Evolutionary conservation across 2,888 invertebrate genomes (phyloP).

Genomic region (Augochlorella aurata): DNA sequence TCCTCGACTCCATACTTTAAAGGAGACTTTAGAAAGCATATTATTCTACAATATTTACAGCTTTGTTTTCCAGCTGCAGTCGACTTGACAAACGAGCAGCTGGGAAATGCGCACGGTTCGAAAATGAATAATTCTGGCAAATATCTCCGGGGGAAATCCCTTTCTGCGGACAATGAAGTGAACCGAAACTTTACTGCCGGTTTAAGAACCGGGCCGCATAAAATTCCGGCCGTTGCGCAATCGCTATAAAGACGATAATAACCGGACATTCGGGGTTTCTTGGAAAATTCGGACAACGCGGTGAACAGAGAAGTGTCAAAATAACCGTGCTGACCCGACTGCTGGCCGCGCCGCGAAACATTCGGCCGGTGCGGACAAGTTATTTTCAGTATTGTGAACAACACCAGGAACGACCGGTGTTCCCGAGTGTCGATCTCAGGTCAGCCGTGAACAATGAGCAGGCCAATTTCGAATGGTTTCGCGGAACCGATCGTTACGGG

Average conservation of each 20-base stretch:
- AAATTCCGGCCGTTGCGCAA: slow-evolving; percentile 21
- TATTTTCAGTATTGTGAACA: slow-evolving; percentile 49
- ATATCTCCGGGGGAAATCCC: too few species aligned
- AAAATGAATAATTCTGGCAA: too few species aligned
- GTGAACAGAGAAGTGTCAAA: slow-evolving; percentile 46
- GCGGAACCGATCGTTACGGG: slow-evolving; percentile 24
- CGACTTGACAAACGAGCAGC: too few species aligned
- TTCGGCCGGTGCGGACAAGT: slow-evolving; percentile 34
- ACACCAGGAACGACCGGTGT: not conserved
- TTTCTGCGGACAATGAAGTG: not conserved
- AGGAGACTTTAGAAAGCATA: too few species aligned
- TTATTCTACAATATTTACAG: too few species aligned
- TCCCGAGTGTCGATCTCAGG: slow-evolving; percentile 1
- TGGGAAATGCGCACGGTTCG: too few species aligned
- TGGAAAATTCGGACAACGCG: slow-evolving; percentile 43
- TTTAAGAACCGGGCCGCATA: not conserved
- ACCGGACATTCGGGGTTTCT: slow-evolving; percentile 24
- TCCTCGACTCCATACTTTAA: too few species aligned
- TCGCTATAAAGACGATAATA: slow-evolving; percentile 39
- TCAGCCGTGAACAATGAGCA: slow-evolving; percentile 8
- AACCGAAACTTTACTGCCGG: not conserved
- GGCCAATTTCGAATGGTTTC: slow-evolving; percentile 24
- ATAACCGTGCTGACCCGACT: slow-evolving; percentile 52
- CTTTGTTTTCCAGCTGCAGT: too few species aligned
- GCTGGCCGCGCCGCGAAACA: slow-evolving; percentile 43